phyloP scores from a whole-genome alignment of 2,113 vertebrate species.

The Thermophis baileyi region DNA sequence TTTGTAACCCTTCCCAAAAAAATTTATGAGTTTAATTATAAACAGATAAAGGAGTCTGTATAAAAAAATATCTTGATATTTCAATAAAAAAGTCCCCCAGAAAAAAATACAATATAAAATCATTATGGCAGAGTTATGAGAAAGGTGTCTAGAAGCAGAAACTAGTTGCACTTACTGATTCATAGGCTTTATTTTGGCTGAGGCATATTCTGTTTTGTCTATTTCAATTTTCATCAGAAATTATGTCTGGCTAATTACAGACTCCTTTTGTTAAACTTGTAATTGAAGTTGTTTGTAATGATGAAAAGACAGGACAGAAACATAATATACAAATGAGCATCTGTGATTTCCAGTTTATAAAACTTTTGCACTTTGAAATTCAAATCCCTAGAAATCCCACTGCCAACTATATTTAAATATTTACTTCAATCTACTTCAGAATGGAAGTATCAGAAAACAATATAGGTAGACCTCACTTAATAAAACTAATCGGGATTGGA shows the following conservation, averaged over 20 bases:
- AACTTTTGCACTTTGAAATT: not conserved
- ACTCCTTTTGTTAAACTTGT: not conserved
- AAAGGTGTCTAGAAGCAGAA: conserved; percentile 11
- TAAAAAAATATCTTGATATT: conserved; percentile 61
- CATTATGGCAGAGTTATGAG: not conserved
- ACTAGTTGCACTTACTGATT: not conserved
- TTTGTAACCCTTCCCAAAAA: conserved; percentile 49
- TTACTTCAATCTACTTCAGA: not conserved
- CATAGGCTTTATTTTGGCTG: not conserved
- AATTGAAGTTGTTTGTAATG: not conserved
- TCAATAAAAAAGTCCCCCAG: conserved; percentile 47
- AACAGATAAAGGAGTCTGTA: conserved; percentile 58
- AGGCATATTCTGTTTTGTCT: not conserved
- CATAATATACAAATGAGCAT: not conserved
- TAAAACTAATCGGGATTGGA: not conserved
- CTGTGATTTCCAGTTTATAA: not conserved
- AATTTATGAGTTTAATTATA: conserved; percentile 71
- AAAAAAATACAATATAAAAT: conserved; percentile 37
- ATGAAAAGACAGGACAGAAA: not conserved
- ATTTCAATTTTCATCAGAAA: not conserved
- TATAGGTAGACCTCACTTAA: not conserved
- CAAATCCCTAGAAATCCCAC: not conserved
- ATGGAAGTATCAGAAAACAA: not conserved
- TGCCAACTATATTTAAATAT: not conserved
- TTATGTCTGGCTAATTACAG: not conserved